Conservation (phyloP, 2,888 invertebrate genomes). For the Trisateles emortualis region DNA sequence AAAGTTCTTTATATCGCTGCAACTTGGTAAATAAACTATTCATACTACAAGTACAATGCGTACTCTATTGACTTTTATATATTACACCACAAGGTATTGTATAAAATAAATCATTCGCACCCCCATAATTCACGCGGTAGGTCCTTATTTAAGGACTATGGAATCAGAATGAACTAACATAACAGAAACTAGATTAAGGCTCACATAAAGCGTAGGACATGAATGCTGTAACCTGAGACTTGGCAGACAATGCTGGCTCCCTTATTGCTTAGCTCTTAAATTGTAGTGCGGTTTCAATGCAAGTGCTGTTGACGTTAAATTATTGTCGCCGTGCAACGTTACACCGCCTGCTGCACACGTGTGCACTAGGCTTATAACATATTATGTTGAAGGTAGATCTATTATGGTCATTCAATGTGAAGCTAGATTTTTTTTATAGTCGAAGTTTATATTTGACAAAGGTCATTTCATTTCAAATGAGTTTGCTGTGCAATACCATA, state of each 20-base stretch:
- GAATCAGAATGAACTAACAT: constrained; percentile 44
- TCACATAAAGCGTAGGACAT: constrained; percentile 69
- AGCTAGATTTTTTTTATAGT: neutral
- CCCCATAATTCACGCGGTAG: constrained; percentile 55
- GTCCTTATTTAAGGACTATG: constrained; percentile 43
- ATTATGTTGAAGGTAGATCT: constrained; percentile 60
- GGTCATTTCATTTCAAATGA: no score
- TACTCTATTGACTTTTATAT: neutral
- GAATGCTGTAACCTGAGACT: constrained; percentile 80
- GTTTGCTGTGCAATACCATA: no score
- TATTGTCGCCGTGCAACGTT: constrained; percentile 81
- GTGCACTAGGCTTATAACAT: constrained; percentile 72
- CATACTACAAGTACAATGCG: neutral
- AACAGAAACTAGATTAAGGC: constrained; percentile 66
- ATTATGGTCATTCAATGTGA: constrained; percentile 44
- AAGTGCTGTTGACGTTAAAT: constrained; percentile 84
- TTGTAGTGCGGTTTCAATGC: constrained; percentile 85
- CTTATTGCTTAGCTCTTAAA: constrained; percentile 86
- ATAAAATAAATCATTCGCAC: constrained; percentile 34
- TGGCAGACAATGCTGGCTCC: constrained; percentile 80
- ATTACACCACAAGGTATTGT: neutral
- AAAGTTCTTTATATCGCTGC: no score
- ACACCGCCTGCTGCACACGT: constrained; percentile 77
- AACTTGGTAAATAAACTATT: neutral
- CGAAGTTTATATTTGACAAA: neutral